phyloP scores from a whole-genome alignment of 2,888 invertebrate genomes.

The Yponomeuta plumbellus region DNA sequence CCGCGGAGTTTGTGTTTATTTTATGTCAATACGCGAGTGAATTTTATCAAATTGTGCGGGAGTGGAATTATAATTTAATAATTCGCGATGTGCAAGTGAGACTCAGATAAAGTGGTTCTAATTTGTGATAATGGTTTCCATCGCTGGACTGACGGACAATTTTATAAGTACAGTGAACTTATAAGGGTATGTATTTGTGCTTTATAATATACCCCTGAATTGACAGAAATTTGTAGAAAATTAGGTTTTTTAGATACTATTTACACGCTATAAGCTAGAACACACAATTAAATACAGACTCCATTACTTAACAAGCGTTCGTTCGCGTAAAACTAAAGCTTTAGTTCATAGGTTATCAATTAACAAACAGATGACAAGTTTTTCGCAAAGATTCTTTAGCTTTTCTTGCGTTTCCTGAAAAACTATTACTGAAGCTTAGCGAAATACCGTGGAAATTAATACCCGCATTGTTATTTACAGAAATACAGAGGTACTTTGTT shows the following conservation, averaged over 20 bases:
- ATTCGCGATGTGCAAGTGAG: constrained; percentile 64
- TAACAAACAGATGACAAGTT: constrained; percentile 3
- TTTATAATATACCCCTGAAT: constrained; percentile 45
- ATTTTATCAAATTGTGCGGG: constrained; percentile 70
- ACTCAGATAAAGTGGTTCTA: constrained; percentile 63
- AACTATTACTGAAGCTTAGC: background rate
- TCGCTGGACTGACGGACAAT: constrained; percentile 61
- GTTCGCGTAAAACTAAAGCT: background rate
- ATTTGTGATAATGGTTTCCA: constrained; percentile 68
- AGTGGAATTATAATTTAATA: constrained; percentile 63
- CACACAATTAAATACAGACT: background rate
- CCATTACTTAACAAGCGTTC: background rate
- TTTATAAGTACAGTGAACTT: constrained; percentile 58
- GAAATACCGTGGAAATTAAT: background rate
- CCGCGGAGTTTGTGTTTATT: constrained; percentile 76
- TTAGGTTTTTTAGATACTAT: background rate
- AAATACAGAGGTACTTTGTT: background rate
- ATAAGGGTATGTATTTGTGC: constrained; percentile 70
- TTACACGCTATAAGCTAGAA: background rate
- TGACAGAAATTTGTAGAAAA: constrained; percentile 26
- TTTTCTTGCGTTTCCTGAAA: background rate
- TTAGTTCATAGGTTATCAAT: constrained; percentile 13
- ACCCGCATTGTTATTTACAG: background rate
- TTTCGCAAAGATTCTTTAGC: background rate
- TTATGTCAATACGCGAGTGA: constrained; percentile 76